Base-by-base conservation (phyloP, 2,113 vertebrate genomes). In the Silurus asotus region DNA sequence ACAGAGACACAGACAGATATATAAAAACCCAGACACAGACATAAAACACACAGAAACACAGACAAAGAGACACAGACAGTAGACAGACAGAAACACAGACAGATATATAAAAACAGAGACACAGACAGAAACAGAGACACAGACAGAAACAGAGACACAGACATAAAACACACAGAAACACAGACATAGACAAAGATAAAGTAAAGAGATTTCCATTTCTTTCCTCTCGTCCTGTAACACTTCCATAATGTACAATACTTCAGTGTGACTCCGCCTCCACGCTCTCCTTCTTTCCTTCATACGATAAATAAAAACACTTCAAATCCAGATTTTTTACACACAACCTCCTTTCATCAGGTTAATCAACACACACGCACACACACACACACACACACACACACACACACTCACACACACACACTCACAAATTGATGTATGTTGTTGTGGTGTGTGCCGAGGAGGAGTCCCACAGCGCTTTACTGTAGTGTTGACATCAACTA, bases 401-500 rank as follows among this genome's bases (percentile, higher is more conserved):
- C 72, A 53, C 72, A 53, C 72, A 51, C 48, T 25, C 51, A 55
- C 51, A 76, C 74, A 76, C 49, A 76, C 74, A 55, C 74, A 55
- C 49, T 25, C 51, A 15, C 51, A 55, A 0, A 64, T 62, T 86
- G 87, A 88, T 91, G 76, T 86, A 84, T 90, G 87, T 81, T 86
- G 88, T 84, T 89, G 82, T 87, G 83, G 86, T 67, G 72, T 56
- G 83, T 56, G 48, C 78, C 6, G 77, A 15, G 55, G 62, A 61
- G 55, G 53, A 70, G 84, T 88, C 90, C 86, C 89, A 65, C 74
- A 53, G 75, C 82, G 48, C 86, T 88, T 89, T 88, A 81, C 83
- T 91, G 90, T 90, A 92, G 64, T 90, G 90, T 91, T 89, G 87
- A 90, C 92, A 89, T 92, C 86, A 70, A 91, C 91, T 89, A 82